Conservation (phyloP, 2,888 invertebrate species). For the Leptarthrus brevirostris region DNA sequence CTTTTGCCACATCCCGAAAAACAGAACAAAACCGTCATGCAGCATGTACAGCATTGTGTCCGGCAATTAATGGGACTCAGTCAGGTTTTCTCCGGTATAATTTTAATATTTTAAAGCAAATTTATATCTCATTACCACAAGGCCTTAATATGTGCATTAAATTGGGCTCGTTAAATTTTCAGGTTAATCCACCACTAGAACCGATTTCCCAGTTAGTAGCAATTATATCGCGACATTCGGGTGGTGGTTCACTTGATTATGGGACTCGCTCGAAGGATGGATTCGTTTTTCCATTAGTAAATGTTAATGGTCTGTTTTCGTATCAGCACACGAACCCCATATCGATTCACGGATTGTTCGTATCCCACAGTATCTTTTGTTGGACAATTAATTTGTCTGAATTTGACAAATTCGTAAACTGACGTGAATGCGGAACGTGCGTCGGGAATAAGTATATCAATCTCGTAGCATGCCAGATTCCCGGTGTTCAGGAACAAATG, state of each 20-base stretch:
- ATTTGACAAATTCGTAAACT: slow-evolving; percentile 46
- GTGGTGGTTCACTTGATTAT: background rate
- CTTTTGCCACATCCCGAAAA: no score
- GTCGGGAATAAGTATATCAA: no score
- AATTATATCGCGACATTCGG: slow-evolving; percentile 2
- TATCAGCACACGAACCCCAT: background rate
- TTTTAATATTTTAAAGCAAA: slow-evolving; percentile 39
- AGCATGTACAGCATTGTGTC: background rate
- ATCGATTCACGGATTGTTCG: background rate
- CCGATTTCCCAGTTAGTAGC: slow-evolving; percentile 30
- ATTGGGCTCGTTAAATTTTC: slow-evolving; percentile 30
- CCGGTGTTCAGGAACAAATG: no score
- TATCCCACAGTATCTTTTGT: slow-evolving; percentile 29
- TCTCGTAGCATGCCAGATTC: no score
- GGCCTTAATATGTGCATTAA: slow-evolving; percentile 26
- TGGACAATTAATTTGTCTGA: slow-evolving; percentile 49
- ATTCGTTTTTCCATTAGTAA: slow-evolving; percentile 15
- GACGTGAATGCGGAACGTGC: background rate
- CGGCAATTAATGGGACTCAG: slow-evolving; percentile 22
- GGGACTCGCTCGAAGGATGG: background rate
- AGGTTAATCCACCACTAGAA: slow-evolving; percentile 16
- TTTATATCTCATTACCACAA: slow-evolving; percentile 34
- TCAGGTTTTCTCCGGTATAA: background rate
- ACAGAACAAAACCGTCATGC: slow-evolving; percentile 2
- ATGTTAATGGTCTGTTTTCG: slow-evolving; percentile 30